Conservation (phyloP, 2,113 vertebrate species). For the Gobiocypris rarus region DNA sequence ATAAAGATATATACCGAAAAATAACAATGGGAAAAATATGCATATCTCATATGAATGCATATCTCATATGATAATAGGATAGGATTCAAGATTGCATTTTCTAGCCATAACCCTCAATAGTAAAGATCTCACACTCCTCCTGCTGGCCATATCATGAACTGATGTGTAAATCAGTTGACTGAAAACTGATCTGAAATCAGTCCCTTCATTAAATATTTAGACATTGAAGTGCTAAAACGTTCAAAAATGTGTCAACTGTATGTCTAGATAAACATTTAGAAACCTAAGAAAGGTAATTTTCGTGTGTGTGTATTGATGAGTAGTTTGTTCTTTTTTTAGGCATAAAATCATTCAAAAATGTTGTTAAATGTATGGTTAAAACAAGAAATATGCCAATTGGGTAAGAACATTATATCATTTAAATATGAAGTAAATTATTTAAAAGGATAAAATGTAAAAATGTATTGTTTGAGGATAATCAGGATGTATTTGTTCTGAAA, state of each 20-base stretch:
- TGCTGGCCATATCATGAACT: conserved; percentile 34
- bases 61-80: conserved; percentile 15
- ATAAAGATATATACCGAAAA: not conserved
- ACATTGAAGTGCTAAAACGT: not conserved
- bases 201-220: not conserved
- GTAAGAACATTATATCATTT: not conserved
- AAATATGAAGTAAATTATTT: not conserved
- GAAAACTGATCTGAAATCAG: conserved; percentile 12
- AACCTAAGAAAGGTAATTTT: not conserved
- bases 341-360: not conserved
- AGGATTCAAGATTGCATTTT: not conserved
- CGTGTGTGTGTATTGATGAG: too few species aligned
- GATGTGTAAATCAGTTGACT: not conserved
- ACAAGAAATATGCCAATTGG: not conserved
- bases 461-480: not conserved
- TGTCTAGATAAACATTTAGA: not conserved
- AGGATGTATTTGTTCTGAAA: not conserved
- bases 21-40: not conserved
- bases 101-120: not conserved
- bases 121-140: conserved; percentile 21
- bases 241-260: not conserved
- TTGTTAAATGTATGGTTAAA: not conserved
- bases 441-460: not conserved
- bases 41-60: not conserved
- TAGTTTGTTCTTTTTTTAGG: too few species aligned